These are phyloP conservation scores for Morbakka virulenta DNA, from an alignment of 30 jellyfish, hydroid and myxozoan species.

Conservation along the genomic window DNA sequence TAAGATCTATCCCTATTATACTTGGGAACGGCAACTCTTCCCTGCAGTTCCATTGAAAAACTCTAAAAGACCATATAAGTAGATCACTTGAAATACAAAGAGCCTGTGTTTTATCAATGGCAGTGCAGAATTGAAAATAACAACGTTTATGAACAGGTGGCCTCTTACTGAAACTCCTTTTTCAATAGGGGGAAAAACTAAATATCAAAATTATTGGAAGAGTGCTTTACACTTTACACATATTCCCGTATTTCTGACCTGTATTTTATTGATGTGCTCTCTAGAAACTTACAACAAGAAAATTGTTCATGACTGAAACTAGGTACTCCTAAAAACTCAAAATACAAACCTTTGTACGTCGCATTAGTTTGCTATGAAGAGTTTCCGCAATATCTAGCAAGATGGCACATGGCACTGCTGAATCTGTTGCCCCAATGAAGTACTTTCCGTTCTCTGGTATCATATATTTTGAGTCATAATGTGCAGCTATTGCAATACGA, in stretches of 20 bases:
- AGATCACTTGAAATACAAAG: too few species aligned
- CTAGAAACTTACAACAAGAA: too few species aligned
- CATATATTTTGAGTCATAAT: slow-evolving; percentile 87
- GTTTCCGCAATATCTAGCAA: slow-evolving; percentile 83
- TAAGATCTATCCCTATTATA: too few species aligned
- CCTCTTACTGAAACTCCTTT: too few species aligned
- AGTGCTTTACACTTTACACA: not conserved
- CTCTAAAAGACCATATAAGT: too few species aligned
- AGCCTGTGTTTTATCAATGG: too few species aligned
- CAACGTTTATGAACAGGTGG: too few species aligned
- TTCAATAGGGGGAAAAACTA: not conserved
- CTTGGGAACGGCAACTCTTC: too few species aligned
- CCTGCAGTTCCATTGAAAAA: too few species aligned
- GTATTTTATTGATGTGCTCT: not conserved
- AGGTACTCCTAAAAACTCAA: not conserved
- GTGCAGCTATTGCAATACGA: slow-evolving; percentile 87
- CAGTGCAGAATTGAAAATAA: too few species aligned
- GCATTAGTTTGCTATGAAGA: slow-evolving; percentile 27
- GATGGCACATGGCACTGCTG: slow-evolving; percentile 99
- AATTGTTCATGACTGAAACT: not conserved
- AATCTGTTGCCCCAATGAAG: slow-evolving; percentile 94
- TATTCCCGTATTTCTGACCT: not conserved
- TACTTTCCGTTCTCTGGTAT: slow-evolving; percentile 79
- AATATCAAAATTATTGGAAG: not conserved
- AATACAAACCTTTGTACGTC: slow-evolving; percentile 23